Base-by-base conservation (phyloP, 1,140 invertebrate species). In the Psilanteris sp. region DNA sequence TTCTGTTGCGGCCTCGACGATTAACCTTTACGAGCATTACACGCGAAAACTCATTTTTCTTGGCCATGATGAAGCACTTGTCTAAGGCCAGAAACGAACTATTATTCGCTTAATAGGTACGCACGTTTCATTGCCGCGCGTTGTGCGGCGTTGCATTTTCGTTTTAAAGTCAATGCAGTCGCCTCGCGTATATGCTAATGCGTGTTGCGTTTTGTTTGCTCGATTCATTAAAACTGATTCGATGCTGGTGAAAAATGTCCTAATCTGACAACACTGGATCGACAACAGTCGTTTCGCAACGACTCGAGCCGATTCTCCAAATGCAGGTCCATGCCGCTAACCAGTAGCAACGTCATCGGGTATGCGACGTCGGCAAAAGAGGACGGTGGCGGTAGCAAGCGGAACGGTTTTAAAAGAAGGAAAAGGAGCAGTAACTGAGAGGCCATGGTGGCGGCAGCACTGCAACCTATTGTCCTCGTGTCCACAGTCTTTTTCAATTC, bases 401-500 rank as follows among this genome's bases (percentile, higher is more conserved):
- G 73, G 55, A 41, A 57, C 73, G 46, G 43, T 70, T 67, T 72
- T 73, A 43, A 71, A 74, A 77, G 70, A 77, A 73, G 74, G 59
- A 75, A 70, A 48, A 68, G 39, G 64, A 77, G 71, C 52, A 75
- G 59, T 72, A 78, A 79, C 75, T 46, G 72, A 78, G 74, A 77
- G 62, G 72, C 78, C 67, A 77, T 68, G 61, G 77, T 55, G 50
- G 76, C 78, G 70, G 79, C 77, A 72, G 74, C 62, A 55, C 48
- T 75, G 79, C 81, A 81, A 81, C 78, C 84, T 85, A 85, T 87
- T 87, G 85, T 85, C 84, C 84, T 82, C 82, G 80, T 85, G 83
- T 85, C 83, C 80, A 80, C 85, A 85, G 82, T 74, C 83, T 85
- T 85, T 84, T 87, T 87, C 84, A 85, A 87, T 87, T 85, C 81